phyloP scores from a whole-genome alignment of 1,140 invertebrate species.

The Cydia pomonella region DNA sequence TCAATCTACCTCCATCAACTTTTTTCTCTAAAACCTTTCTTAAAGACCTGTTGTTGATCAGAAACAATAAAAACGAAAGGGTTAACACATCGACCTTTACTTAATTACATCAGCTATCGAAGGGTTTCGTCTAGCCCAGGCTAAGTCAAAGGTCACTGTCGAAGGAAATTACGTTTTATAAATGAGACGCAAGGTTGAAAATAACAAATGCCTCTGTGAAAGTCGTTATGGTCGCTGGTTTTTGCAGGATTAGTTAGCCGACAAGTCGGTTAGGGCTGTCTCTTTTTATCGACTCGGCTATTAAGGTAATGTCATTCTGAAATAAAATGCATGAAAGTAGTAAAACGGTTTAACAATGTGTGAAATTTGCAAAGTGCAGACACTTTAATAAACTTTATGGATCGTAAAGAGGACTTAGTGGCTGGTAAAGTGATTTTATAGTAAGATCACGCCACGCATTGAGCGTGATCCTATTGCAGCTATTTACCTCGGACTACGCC shows the following conservation, averaged over 20 bases:
- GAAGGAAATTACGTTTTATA: neutral
- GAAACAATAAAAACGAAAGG: conserved; percentile 32
- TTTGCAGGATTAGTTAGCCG: neutral
- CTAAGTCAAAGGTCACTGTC: conserved; percentile 12
- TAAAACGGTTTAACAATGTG: too few relatives aligned
- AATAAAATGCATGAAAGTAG: too few relatives aligned
- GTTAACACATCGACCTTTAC: conserved; percentile 25
- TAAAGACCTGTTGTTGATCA: conserved; percentile 9
- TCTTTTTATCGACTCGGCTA: too few relatives aligned
- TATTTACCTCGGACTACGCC: too few relatives aligned
- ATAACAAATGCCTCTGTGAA: neutral
- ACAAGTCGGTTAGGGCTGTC: too few relatives aligned
- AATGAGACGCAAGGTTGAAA: neutral
- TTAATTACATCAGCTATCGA: conserved; percentile 8
- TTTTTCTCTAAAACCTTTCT: conserved; percentile 2
- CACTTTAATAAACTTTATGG: too few relatives aligned
- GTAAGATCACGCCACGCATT: too few relatives aligned
- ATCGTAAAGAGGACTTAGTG: too few relatives aligned
- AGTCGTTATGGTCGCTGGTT: neutral
- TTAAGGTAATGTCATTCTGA: too few relatives aligned
- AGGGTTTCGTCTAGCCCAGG: conserved; percentile 3
- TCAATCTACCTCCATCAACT: neutral
- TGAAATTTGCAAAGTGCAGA: too few relatives aligned
- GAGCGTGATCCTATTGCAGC: too few relatives aligned
- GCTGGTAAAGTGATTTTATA: too few relatives aligned